A percentile compares a stretch with the other conserved stretches of the same genome.
Evolutionary conservation across 1,140 invertebrate species (phyloP).

Genomic region (Drosophila mauritiana): DNA sequence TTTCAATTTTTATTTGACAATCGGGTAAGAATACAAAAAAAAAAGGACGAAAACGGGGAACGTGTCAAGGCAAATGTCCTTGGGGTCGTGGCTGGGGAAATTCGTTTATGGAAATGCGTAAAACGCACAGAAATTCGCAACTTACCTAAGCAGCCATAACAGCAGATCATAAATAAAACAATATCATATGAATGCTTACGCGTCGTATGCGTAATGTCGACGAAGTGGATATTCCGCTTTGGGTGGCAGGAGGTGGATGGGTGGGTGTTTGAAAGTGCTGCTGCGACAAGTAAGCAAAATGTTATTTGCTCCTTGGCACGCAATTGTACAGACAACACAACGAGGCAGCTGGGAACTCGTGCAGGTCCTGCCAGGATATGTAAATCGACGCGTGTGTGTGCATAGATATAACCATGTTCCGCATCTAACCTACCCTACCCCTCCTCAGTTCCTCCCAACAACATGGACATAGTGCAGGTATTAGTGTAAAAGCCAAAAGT

Average conservation of each 20-base stretch:
- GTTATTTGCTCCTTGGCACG: conserved; percentile 64
- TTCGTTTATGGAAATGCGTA: conserved; percentile 74
- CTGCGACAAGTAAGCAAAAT: conserved; percentile 49
- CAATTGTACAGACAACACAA: conserved; percentile 30
- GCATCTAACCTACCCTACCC: neutral
- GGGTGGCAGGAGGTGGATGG: neutral
- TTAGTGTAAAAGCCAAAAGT: conserved; percentile 50
- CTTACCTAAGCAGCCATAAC: conserved; percentile 65
- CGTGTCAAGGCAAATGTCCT: conserved; percentile 68
- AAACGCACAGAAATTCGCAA: conserved; percentile 68
- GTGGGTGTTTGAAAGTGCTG: neutral
- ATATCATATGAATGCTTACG: conserved; percentile 73
- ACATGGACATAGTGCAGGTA: conserved; percentile 61
- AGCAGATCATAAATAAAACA: conserved; percentile 79
- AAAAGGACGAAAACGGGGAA: conserved; percentile 38
- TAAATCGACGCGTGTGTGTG: conserved; percentile 32
- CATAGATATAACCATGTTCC: conserved; percentile 54
- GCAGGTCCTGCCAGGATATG: conserved; percentile 56
- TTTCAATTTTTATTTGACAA: conserved; percentile 68
- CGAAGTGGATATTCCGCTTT: conserved; percentile 1
- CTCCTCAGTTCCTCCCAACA: conserved; percentile 26
- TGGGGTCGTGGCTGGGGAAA: conserved; percentile 31
- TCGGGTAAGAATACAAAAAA: neutral
- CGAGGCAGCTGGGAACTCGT: conserved; percentile 31
- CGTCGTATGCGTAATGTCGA: conserved; percentile 3